phyloP scores from a whole-genome alignment of 2,888 invertebrate species.

The Portevinia maculata region DNA sequence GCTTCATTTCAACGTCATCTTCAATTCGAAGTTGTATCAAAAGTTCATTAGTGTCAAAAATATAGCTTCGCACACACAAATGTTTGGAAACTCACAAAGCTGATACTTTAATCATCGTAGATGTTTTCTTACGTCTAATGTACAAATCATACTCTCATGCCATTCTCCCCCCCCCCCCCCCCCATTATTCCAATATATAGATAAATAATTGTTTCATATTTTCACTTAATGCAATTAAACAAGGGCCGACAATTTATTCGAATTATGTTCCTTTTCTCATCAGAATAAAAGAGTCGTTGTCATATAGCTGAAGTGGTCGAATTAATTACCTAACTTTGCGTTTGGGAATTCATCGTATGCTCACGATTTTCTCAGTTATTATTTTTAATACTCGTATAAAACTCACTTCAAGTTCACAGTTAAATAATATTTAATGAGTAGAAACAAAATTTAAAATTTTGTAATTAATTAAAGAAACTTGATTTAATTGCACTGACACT shows the following conservation, averaged over 20 bases:
- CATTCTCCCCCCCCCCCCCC: no score
- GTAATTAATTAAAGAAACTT: slow-evolving; percentile 61
- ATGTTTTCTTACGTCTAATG: no score
- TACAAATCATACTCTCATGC: no score
- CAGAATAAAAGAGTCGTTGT: slow-evolving; percentile 5
- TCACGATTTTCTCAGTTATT: slow-evolving; percentile 29
- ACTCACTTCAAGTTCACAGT: slow-evolving; percentile 39
- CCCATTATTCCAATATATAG: no score
- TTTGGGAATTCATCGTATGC: slow-evolving; percentile 10
- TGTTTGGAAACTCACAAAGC: no score
- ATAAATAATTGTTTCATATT: no score
- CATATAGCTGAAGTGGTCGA: not conserved
- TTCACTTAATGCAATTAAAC: not conserved
- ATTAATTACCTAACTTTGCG: slow-evolving; percentile 36
- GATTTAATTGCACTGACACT: slow-evolving; percentile 67
- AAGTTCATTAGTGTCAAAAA: not conserved
- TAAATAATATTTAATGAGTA: slow-evolving; percentile 66
- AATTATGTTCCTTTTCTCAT: not conserved
- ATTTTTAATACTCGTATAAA: slow-evolving; percentile 26
- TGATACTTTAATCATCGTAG: no score
- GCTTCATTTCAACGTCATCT: no score
- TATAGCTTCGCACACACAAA: not conserved
- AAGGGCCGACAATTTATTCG: not conserved
- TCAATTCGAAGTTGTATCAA: no score
- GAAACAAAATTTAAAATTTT: slow-evolving; percentile 54